A percentile compares a stretch with the other conserved stretches of the same genome.
Evolutionary conservation across 2,113 vertebrate species (phyloP).

Genomic region (Emydocephalus ijimae): DNA sequence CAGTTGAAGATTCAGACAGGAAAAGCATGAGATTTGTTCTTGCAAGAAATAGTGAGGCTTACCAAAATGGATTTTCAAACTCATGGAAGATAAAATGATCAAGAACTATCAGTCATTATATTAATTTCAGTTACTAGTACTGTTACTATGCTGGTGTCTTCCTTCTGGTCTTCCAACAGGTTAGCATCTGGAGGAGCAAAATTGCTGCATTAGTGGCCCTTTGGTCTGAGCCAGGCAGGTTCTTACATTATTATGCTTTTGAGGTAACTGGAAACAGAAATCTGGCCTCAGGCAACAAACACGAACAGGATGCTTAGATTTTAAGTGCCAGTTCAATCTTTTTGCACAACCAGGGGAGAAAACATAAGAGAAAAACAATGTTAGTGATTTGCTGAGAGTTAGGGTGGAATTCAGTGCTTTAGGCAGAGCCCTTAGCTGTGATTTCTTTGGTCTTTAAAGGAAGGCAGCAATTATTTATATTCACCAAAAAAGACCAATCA

Average conservation of each 20-base stretch:
- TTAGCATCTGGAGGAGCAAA: neutral
- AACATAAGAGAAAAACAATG: neutral
- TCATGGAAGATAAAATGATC: neutral
- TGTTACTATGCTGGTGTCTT: neutral
- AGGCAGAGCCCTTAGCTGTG: slow-evolving; percentile 3
- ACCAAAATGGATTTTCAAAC: neutral
- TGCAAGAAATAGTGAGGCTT: neutral
- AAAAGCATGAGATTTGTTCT: neutral
- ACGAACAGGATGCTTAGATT: neutral
- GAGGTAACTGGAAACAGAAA: neutral
- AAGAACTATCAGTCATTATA: neutral
- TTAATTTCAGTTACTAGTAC: neutral
- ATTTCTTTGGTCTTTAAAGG: slow-evolving; percentile 1
- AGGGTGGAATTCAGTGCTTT: neutral
- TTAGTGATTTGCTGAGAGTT: neutral
- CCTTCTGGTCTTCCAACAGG: neutral
- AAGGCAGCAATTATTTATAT: slow-evolving; percentile 30
- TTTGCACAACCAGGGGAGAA: neutral
- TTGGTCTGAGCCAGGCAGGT: neutral
- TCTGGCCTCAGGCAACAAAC: neutral
- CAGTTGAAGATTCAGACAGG: neutral
- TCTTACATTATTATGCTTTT: neutral
- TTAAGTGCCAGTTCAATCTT: neutral
- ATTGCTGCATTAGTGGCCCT: neutral
- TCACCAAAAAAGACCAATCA: neutral